Evolutionary conservation across 37 sponge, comb jelly and placozoan genomes (phyloP).

Genomic region (Tethya wilhelma): DNA sequence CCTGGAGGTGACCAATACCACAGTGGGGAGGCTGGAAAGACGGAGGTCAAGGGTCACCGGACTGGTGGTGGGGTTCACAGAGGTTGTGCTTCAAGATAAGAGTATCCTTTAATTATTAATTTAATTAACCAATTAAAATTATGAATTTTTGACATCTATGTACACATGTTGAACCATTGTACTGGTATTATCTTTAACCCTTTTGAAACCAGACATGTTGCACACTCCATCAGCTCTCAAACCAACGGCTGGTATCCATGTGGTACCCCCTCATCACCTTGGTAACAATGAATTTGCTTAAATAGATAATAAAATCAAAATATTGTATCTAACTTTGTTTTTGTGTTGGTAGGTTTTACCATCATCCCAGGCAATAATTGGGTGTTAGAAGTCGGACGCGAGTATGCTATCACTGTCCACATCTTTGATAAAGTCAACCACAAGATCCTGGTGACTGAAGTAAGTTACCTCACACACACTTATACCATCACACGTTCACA

Average conservation of each 20-base stretch:
- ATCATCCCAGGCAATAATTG: slow-evolving; percentile 68
- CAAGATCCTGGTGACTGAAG: slow-evolving; percentile 58
- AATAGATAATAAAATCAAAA: neutral
- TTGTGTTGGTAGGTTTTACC: slow-evolving; percentile 41
- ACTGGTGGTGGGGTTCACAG: slow-evolving; percentile 78
- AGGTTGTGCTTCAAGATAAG: slow-evolving; percentile 69
- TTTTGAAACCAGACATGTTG: slow-evolving; percentile 43
- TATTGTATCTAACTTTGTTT: neutral
- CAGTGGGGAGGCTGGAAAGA: slow-evolving; percentile 58
- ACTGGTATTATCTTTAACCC: no score
- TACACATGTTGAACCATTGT: no score
- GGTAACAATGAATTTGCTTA: slow-evolving; percentile 56
- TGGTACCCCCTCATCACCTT: slow-evolving; percentile 77
- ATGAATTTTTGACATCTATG: no score
- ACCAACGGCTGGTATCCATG: slow-evolving; percentile 73
- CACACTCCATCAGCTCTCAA: slow-evolving; percentile 57
- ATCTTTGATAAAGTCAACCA: slow-evolving; percentile 76
- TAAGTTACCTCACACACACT: slow-evolving; percentile 33
- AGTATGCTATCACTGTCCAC: slow-evolving; percentile 79
- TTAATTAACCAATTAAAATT: neutral
- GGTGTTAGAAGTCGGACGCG: slow-evolving; percentile 74
- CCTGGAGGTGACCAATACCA: slow-evolving; percentile 67
- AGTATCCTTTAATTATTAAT: slow-evolving; percentile 56
- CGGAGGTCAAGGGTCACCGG: slow-evolving; percentile 68
- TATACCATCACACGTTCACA: slow-evolving; percentile 20